Conservation (phyloP, 2,797 vertebrate genomes). For the Stomatorhinus walkeri region DNA sequence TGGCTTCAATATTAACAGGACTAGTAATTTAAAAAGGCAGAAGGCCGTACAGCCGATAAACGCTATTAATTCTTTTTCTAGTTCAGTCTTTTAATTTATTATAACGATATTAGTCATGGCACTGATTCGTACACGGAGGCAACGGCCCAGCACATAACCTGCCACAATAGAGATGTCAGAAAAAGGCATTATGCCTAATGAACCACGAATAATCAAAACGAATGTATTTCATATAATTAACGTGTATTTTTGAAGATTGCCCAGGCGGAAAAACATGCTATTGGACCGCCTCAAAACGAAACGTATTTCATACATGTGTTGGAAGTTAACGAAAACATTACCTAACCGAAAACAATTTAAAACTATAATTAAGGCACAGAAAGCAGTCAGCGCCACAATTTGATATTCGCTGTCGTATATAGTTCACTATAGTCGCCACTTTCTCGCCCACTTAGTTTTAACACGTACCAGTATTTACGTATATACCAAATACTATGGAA, state of each 20-base stretch:
- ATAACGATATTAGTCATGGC: neutral
- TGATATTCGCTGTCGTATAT: neutral
- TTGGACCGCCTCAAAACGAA: neutral
- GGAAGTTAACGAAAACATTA: neutral
- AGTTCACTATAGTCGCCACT: neutral
- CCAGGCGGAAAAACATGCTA: neutral
- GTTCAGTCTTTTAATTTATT: neutral
- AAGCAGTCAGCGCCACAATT: neutral
- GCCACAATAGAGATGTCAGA: too few species aligned
- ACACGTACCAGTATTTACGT: neutral
- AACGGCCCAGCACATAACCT: neutral
- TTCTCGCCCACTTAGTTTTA: neutral
- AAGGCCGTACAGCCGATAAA: neutral
- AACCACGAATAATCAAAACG: neutral
- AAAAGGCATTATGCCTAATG: neutral
- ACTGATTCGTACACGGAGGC: neutral
- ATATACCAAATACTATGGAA: too few species aligned
- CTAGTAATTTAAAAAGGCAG: neutral
- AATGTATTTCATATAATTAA: neutral
- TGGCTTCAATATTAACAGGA: neutral
- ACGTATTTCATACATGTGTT: neutral
- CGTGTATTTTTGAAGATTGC: neutral
- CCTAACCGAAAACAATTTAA: neutral
- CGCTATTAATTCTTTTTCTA: neutral
- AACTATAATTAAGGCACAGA: neutral